Evolutionary conservation across 2,113 vertebrate genomes (phyloP).

Genomic region (Arothron firmamentum): DNA sequence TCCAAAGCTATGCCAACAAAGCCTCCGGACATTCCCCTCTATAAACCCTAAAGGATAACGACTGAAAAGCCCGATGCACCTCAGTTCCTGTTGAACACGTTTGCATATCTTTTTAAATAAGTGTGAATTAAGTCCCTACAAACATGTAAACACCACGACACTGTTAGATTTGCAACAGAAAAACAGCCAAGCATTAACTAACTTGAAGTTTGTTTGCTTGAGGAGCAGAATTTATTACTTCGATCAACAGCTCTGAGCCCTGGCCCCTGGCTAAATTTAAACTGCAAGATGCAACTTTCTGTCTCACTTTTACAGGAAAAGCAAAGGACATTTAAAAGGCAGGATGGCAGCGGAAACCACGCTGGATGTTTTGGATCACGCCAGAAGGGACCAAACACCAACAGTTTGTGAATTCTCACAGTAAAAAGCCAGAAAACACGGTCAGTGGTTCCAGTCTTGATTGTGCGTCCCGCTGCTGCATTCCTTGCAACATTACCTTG

Average conservation of each 20-base stretch:
- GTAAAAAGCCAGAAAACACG: constrained; percentile 6
- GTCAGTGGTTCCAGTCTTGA: constrained; percentile 60
- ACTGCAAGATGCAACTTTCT: not conserved
- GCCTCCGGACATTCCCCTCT: too few relatives aligned
- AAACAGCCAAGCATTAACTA: not conserved
- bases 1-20: too few relatives aligned
- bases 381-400: too few relatives aligned
- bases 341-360: too few relatives aligned
- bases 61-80: too few relatives aligned
- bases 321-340: not conserved
- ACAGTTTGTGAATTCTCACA: too few relatives aligned
- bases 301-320: not conserved
- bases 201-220: constrained; percentile 4
- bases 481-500: constrained; percentile 63
- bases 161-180: not conserved
- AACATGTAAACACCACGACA: not conserved
- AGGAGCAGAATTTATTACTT: constrained; percentile 3
- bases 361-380: too few relatives aligned
- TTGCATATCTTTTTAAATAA: not conserved
- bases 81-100: not conserved
- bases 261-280: not conserved
- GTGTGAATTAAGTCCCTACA: not conserved
- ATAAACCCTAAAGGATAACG: too few relatives aligned
- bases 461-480: constrained; percentile 50
- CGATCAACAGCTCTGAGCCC: not conserved